Evolutionary conservation across 2,113 vertebrate genomes (phyloP), one percentile per base, ranked within the genome.

Genomic region (Malurus elegans): DNA sequence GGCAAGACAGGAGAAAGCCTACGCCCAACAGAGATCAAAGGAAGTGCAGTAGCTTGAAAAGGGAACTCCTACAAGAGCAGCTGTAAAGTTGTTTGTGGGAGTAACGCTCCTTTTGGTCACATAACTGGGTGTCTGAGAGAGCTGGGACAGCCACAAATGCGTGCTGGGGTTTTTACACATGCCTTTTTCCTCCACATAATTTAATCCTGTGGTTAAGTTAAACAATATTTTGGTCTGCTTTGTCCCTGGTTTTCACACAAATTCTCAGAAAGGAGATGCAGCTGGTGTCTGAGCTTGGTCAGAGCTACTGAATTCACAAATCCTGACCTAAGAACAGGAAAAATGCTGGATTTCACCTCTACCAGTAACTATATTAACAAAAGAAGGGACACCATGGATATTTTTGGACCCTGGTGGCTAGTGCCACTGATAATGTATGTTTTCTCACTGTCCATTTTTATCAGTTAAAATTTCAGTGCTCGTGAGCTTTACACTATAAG

Each of bases 151-250:
- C 40, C 83, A 79, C 79, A 89, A 95, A 91, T 79, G 19, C 56
- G 58, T 48, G 50, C 34, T 88, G 47, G 18, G 12, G 8, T 76
- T 94, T 92, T 88, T 44, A 82, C n/a, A 91, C 18, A 29, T 50
- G n/a, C 10, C 60, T 91, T 92, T 88, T 83, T 65, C 26, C 61
- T 64, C 64, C 45, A n/a, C 28, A 29, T 56, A 73, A 53, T 86
- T 94, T 90, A 86, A 86, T 94, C n/a, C 19, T 80, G 69, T 83
- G 69, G 81, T 92, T 86, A 88, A 67, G 31, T 83, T 82, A 88
- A 94, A 93, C n/a, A 61, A 15, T 86, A 71, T 69, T 95, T 92
- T 64, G 10, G 16, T 80, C 67, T 86, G 24, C 18, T 88, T 73
- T 90, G 54, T 82, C 79, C 23, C 56, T 83, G 32, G 18, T 79